Percentiles rank a stretch among this genome's conserved stretches.
Conservation (phyloP, 2,888 invertebrate genomes). For the Brenthis daphne region DNA sequence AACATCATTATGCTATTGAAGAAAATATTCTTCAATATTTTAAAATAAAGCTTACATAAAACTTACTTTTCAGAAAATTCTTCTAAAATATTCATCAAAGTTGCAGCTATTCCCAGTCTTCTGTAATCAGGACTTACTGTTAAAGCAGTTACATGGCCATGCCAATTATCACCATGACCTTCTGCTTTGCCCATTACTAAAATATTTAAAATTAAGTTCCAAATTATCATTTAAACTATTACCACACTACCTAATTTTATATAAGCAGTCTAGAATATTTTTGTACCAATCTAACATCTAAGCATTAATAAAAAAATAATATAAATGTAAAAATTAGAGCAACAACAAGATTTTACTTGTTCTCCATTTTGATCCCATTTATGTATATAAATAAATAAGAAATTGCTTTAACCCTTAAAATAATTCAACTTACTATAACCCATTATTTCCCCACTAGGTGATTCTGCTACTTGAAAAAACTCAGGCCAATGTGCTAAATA, state of each 20-base stretch:
- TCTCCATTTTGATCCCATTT: no score
- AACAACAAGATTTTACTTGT: no score
- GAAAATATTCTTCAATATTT: no score
- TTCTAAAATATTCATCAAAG: conserved; percentile 96
- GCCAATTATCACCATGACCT: conserved; percentile 97
- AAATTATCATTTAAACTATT: no score
- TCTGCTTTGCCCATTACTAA: conserved; percentile 99
- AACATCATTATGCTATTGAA: not conserved
- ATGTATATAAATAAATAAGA: no score
- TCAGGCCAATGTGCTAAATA: conserved; percentile 99
- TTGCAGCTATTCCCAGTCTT: conserved; percentile 94
- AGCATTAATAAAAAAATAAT: not conserved
- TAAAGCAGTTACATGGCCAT: conserved; percentile 99
- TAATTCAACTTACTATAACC: conserved; percentile 90
- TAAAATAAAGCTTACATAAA: not conserved
- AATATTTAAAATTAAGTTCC: conserved; percentile 15
- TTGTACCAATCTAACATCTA: no score
- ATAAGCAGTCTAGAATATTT: no score
- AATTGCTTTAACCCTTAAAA: not conserved
- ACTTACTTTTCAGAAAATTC: conserved; percentile 95
- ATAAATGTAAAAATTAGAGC: not conserved
- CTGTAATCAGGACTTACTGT: conserved; percentile 98
- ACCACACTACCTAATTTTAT: no score
- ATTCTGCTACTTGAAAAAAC: conserved; percentile 98
- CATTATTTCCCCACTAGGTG: conserved; percentile 98